Evolutionary conservation across 2,113 vertebrate genomes (phyloP).

Genomic region (Sisor rabdophorus): DNA sequence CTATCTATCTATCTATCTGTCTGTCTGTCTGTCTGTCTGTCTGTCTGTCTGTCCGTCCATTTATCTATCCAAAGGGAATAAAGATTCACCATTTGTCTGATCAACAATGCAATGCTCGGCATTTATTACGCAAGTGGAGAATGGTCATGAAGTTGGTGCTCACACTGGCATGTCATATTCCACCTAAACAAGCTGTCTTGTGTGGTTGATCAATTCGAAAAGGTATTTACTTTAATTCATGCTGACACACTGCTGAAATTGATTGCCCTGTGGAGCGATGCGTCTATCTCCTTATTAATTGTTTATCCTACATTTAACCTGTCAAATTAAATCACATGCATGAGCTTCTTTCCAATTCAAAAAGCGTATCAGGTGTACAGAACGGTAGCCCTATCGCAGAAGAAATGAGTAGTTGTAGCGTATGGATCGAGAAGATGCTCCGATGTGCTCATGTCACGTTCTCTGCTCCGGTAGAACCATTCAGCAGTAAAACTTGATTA

Average conservation of each 20-base stretch:
- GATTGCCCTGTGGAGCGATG: neutral
- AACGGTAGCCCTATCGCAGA: neutral
- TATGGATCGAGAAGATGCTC: constrained; percentile 42
- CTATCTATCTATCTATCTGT: too few species aligned
- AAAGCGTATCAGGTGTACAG: constrained; percentile 15
- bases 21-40: too few species aligned
- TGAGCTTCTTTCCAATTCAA: constrained; percentile 32
- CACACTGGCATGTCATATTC: neutral
- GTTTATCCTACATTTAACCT: neutral
- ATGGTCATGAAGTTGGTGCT: neutral
- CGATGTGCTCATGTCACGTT: constrained; percentile 50
- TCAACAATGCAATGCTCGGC: neutral
- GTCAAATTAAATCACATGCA: constrained; percentile 39
- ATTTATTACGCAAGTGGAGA: neutral
- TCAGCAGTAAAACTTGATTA: constrained; percentile 68
- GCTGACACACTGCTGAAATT: neutral
- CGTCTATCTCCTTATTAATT: neutral
- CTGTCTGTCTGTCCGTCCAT: too few species aligned
- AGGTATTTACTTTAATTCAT: constrained; percentile 4
- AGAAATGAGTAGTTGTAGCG: constrained; percentile 36
- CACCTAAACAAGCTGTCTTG: neutral
- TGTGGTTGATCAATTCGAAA: neutral
- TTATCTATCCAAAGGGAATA: too few species aligned
- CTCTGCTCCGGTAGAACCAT: constrained; percentile 58
- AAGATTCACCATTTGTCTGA: too few species aligned